These are phyloP conservation scores for Drosophila cardini DNA, from an alignment of 1,140 invertebrate genomes.

Conservation along the genomic window DNA sequence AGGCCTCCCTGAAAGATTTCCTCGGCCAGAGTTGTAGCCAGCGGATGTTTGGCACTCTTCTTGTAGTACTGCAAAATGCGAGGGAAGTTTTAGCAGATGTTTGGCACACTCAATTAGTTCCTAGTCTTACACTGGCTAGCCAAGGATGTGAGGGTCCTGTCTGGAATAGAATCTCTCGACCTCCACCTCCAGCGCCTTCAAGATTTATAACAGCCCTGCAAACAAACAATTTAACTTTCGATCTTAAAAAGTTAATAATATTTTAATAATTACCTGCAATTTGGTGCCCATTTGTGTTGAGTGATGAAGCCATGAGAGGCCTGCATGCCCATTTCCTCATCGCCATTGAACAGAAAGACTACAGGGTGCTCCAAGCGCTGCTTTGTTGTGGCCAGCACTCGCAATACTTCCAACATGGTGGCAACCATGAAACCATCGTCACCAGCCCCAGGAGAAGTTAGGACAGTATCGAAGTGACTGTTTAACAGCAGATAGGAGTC, in stretches of 20 bases:
- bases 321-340: slow-evolving; percentile 87
- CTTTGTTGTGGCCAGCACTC: slow-evolving; percentile 61
- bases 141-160: slow-evolving; percentile 95
- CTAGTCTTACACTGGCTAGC: slow-evolving; percentile 89
- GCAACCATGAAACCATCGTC: slow-evolving; percentile 93
- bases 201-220: slow-evolving; percentile 78
- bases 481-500: slow-evolving; percentile 91
- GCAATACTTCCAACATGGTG: slow-evolving; percentile 93
- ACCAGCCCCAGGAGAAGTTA: slow-evolving; percentile 88
- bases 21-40: slow-evolving; percentile 91
- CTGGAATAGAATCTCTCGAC: slow-evolving; percentile 97
- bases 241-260: slow-evolving; percentile 33
- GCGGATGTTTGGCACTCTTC: slow-evolving; percentile 91
- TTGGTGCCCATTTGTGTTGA: slow-evolving; percentile 89
- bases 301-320: slow-evolving; percentile 93
- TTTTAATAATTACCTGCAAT: slow-evolving; percentile 82
- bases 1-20: slow-evolving; percentile 93
- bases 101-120: not conserved
- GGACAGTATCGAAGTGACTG: slow-evolving; percentile 96
- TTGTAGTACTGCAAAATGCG: slow-evolving; percentile 89
- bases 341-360: slow-evolving; percentile 95
- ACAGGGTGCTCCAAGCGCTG: slow-evolving; percentile 82
- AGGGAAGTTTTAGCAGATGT: not conserved
- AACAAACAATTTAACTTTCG: slow-evolving; percentile 86
- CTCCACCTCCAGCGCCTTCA: slow-evolving; percentile 93